Percentiles rank a stretch among this genome's conserved stretches.
Conservation (phyloP, 2,113 vertebrate genomes). For the Scopus umbretta region DNA sequence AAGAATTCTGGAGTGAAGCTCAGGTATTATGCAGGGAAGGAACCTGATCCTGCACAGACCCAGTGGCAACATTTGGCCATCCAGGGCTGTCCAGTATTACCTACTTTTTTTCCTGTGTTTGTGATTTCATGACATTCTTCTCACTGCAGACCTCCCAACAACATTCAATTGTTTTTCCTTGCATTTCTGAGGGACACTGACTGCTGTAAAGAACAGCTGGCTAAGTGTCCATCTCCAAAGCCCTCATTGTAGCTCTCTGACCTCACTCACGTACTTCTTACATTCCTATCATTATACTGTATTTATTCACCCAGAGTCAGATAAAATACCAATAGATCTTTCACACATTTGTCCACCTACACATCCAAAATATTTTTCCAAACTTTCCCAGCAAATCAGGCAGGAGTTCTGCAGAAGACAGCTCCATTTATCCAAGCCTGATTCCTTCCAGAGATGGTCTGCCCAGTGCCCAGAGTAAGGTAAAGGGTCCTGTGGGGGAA, state of each 20-base stretch:
- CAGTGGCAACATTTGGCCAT: neutral
- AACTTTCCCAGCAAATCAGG: neutral
- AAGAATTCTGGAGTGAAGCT: neutral
- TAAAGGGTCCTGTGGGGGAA: neutral
- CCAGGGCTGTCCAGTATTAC: neutral
- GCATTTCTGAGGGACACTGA: neutral
- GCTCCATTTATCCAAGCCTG: neutral
- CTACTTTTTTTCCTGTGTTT: neutral
- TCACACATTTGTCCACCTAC: neutral
- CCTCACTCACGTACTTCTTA: neutral
- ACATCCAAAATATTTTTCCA: neutral
- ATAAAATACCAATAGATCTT: neutral
- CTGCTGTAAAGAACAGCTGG: slow-evolving; percentile 26
- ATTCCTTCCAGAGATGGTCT: neutral
- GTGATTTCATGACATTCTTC: neutral
- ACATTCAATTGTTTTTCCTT: slow-evolving; percentile 29
- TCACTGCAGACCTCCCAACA: neutral
- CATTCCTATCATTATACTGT: neutral
- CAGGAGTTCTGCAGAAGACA: neutral
- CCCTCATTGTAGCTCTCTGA: slow-evolving; percentile 22
- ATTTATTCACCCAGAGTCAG: neutral
- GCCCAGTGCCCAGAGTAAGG: neutral
- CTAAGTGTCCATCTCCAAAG: neutral
- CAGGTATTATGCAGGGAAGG: neutral
- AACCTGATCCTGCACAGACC: neutral